Evolutionary conservation across 2,113 vertebrate genomes (phyloP).

Genomic region (Elephas maximus): DNA sequence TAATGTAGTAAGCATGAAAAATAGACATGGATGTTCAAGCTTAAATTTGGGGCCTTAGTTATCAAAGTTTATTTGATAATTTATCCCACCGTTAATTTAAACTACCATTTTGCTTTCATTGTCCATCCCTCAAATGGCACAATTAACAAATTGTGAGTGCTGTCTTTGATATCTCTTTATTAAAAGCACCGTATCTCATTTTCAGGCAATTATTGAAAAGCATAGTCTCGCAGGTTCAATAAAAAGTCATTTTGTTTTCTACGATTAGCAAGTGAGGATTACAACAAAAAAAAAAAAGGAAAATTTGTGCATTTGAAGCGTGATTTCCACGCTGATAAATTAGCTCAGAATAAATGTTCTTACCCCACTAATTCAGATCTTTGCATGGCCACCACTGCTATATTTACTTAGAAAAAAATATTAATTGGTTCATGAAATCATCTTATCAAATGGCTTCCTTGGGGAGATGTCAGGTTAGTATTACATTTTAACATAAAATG

Average conservation of each 20-base stretch:
- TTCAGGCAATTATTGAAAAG: slow-evolving; percentile 32
- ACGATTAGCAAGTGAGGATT: background rate
- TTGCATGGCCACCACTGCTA: background rate
- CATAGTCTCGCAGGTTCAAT: background rate
- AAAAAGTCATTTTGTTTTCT: background rate
- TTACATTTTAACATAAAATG: slow-evolving; percentile 22
- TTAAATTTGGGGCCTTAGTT: background rate
- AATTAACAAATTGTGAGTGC: background rate
- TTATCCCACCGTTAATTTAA: background rate
- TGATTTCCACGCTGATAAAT: background rate
- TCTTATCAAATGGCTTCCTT: background rate
- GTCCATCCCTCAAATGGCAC: background rate
- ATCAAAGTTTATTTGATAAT: background rate
- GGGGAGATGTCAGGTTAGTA: background rate
- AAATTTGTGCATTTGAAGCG: background rate
- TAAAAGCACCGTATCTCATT: slow-evolving; percentile 25
- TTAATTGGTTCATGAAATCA: background rate
- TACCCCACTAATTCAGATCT: background rate
- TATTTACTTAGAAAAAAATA: background rate
- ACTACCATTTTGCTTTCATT: background rate
- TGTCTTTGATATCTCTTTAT: background rate
- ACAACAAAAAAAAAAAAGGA: background rate
- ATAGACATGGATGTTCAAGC: background rate
- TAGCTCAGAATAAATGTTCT: background rate
- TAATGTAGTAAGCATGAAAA: background rate